These are phyloP conservation scores for Lithophane ornitopus DNA, from an alignment of 2,888 invertebrate species.

Conservation along the genomic window DNA sequence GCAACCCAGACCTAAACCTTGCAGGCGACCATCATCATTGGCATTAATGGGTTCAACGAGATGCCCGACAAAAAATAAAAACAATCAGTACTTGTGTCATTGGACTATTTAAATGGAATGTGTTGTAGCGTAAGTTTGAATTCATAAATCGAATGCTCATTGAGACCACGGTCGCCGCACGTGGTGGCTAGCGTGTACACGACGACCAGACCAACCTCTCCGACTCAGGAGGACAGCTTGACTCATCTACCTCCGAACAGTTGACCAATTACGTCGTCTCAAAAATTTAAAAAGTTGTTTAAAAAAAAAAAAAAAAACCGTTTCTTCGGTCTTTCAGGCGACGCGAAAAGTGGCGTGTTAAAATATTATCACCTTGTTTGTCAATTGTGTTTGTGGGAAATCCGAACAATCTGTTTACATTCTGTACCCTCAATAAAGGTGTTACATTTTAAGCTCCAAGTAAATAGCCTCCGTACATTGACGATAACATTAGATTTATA, in stretches of 20 bases:
- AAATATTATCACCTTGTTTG: constrained; percentile 74
- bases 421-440: constrained; percentile 80
- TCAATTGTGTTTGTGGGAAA: constrained; percentile 82
- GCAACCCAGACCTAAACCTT: background rate
- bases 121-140: constrained; percentile 48
- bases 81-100: constrained; percentile 50
- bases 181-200: constrained; percentile 41
- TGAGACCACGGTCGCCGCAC: constrained; percentile 41
- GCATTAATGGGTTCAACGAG: constrained; percentile 33
- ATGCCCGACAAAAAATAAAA: constrained; percentile 49
- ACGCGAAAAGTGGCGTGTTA: constrained; percentile 55
- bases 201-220: constrained; percentile 42
- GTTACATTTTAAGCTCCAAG: constrained; percentile 78
- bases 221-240: constrained; percentile 60
- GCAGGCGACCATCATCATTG: constrained; percentile 12
- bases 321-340: constrained; percentile 13
- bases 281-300: constrained; percentile 2
- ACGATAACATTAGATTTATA: constrained; percentile 80
- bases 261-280: constrained; percentile 67
- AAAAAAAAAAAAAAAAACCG: background rate
- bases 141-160: constrained; percentile 53
- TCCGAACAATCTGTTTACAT: constrained; percentile 80
- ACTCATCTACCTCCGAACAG: constrained; percentile 71
- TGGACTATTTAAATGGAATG: constrained; percentile 56
- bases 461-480: constrained; percentile 77